Evolutionary conservation across 2,797 vertebrate species (phyloP).

Genomic region (Novumbra hubbsi): DNA sequence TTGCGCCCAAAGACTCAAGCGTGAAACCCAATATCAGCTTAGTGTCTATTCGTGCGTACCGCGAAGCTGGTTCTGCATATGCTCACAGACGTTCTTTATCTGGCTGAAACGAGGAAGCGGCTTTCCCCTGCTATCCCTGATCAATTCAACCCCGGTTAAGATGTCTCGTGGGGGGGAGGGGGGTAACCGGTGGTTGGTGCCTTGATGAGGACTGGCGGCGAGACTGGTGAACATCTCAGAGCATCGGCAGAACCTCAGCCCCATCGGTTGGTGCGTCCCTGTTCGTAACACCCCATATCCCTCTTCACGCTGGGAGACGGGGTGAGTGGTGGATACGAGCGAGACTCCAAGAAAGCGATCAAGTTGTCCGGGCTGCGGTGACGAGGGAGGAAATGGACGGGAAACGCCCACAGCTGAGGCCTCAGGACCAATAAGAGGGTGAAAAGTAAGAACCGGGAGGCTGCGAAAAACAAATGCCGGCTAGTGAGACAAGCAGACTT

Average conservation of each 20-base stretch:
- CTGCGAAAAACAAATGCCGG: constrained; percentile 51
- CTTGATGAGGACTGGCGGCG: constrained; percentile 68
- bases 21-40: constrained; percentile 81
- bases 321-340: neutral
- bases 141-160: constrained; percentile 61
- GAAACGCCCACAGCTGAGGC: constrained; percentile 10
- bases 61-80: constrained; percentile 75
- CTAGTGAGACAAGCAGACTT: constrained; percentile 18
- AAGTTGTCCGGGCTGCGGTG: constrained; percentile 41
- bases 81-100: constrained; percentile 70
- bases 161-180: constrained; percentile 61
- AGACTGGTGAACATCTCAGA: constrained; percentile 18
- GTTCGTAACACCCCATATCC: neutral
- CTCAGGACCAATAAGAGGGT: neutral
- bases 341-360: constrained; percentile 18
- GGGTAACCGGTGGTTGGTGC: constrained; percentile 64
- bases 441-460: neutral
- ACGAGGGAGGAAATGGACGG: constrained; percentile 37
- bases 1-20: constrained; percentile 66
- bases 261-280: neutral
- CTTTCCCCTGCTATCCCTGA: constrained; percentile 64
- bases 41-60: constrained; percentile 69
- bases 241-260: neutral
- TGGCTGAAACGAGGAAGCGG: constrained; percentile 65
- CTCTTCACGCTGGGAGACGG: neutral